Evolutionary conservation across 2,888 invertebrate genomes (phyloP).

Genomic region (Drosophila atripex): DNA sequence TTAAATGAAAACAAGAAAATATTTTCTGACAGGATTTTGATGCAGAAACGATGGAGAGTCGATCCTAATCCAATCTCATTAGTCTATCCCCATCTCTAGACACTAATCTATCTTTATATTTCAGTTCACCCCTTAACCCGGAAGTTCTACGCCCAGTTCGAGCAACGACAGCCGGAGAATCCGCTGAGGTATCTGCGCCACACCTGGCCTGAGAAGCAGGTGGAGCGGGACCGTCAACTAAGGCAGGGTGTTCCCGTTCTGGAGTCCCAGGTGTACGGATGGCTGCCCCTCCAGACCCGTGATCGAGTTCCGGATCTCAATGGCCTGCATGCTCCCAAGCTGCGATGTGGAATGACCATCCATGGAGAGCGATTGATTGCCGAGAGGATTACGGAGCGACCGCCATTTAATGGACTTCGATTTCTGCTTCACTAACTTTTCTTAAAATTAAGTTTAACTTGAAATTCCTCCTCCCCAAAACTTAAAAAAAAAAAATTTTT

Average conservation of each 20-base stretch:
- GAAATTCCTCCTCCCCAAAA: no score
- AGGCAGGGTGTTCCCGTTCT: slow-evolving; percentile 61
- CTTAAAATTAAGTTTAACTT: neutral
- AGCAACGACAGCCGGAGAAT: slow-evolving; percentile 45
- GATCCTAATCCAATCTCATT: no score
- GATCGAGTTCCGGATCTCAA: slow-evolving; percentile 64
- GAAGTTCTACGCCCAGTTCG: slow-evolving; percentile 78
- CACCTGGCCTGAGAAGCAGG: slow-evolving; percentile 37
- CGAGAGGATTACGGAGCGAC: slow-evolving; percentile 79
- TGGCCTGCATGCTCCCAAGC: slow-evolving; percentile 75
- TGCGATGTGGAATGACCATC: slow-evolving; percentile 80
- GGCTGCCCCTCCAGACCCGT: slow-evolving; percentile 69
- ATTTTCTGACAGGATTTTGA: no score
- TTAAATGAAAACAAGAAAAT: no score
- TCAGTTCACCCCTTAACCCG: slow-evolving; percentile 73
- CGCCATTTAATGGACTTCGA: slow-evolving; percentile 76
- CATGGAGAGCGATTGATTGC: slow-evolving; percentile 77
- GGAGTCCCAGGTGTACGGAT: slow-evolving; percentile 81
- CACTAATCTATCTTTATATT: neutral
- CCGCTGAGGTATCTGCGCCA: slow-evolving; percentile 37
- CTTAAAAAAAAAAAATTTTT: no score
- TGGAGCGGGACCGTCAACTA: slow-evolving; percentile 49
- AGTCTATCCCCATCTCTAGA: no score
- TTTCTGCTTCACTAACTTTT: slow-evolving; percentile 69
- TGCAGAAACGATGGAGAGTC: no score